phyloP scores from a whole-genome alignment of 1,140 invertebrate species.

The Maconellicoccus hirsutus region DNA sequence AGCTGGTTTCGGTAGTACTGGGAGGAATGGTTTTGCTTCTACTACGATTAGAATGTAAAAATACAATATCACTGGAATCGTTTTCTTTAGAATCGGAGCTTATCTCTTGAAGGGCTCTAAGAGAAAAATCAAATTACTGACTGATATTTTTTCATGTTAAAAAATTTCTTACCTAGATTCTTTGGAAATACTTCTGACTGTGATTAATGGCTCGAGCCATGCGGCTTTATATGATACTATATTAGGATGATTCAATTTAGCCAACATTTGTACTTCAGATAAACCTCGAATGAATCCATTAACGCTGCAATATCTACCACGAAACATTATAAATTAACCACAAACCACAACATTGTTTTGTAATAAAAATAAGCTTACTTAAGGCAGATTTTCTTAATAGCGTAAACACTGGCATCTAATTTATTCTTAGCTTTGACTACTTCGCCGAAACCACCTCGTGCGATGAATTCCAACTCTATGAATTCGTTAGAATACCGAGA shows the following conservation, averaged over 20 bases:
- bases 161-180: conserved; percentile 23
- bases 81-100: conserved; percentile 5
- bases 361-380: conserved; percentile 38
- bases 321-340: neutral
- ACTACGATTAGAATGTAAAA: neutral
- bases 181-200: conserved; percentile 4
- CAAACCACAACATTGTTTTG: neutral
- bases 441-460: conserved; percentile 60
- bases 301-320: conserved; percentile 30
- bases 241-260: conserved; percentile 63
- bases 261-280: conserved; percentile 65
- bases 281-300: conserved; percentile 48
- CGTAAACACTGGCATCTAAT: conserved; percentile 63
- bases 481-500: conserved; percentile 63
- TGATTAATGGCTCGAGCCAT: conserved; percentile 54
- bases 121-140: neutral
- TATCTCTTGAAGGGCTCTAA: neutral
- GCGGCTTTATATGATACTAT: conserved; percentile 74
- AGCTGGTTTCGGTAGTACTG: neutral
- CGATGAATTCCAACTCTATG: conserved; percentile 57
- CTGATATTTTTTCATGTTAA: neutral
- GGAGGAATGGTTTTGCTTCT: neutral
- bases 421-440: conserved; percentile 52
- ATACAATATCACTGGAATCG: conserved; percentile 23
- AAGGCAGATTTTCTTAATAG: conserved; percentile 66